Percentiles rank a stretch among this genome's conserved stretches.
Conservation (phyloP, 1,140 invertebrate genomes). For the Camponotus pennsylvanicus region DNA sequence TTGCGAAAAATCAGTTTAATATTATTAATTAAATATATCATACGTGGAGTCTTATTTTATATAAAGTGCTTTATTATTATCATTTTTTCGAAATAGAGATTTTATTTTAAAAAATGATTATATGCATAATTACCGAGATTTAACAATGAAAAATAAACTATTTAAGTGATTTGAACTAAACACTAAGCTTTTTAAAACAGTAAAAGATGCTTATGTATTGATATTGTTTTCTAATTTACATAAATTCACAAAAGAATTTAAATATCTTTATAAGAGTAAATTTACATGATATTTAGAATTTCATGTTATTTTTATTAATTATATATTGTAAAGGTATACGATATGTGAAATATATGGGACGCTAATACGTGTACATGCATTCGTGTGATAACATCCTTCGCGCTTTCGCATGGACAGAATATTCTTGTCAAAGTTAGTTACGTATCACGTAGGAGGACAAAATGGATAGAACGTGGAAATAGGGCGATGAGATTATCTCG, state of each 20-base stretch:
- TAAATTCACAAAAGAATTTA: neutral
- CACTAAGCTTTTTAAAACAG: neutral
- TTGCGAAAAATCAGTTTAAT: neutral
- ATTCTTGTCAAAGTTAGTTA: constrained; percentile 59
- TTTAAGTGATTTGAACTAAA: neutral
- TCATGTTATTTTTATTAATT: neutral
- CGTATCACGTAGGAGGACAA: constrained; percentile 78
- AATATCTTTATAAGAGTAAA: constrained; percentile 10
- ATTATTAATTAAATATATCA: neutral
- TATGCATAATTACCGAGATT: neutral
- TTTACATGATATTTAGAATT: neutral
- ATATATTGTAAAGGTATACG: neutral
- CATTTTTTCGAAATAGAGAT: neutral
- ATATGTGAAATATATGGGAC: neutral
- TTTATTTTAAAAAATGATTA: no score
- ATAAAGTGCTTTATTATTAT: neutral
- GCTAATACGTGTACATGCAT: neutral
- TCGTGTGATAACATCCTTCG: neutral
- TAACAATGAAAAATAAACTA: neutral
- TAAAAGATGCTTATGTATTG: neutral
- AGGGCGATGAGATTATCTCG: constrained; percentile 83
- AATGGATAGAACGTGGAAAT: constrained; percentile 81
- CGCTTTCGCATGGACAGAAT: constrained; percentile 14
- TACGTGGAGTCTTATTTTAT: neutral
- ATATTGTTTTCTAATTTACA: neutral